These are phyloP conservation scores for Sphenodon punctatus DNA, from an alignment of 2,797 vertebrate species.

Conservation along the genomic window DNA sequence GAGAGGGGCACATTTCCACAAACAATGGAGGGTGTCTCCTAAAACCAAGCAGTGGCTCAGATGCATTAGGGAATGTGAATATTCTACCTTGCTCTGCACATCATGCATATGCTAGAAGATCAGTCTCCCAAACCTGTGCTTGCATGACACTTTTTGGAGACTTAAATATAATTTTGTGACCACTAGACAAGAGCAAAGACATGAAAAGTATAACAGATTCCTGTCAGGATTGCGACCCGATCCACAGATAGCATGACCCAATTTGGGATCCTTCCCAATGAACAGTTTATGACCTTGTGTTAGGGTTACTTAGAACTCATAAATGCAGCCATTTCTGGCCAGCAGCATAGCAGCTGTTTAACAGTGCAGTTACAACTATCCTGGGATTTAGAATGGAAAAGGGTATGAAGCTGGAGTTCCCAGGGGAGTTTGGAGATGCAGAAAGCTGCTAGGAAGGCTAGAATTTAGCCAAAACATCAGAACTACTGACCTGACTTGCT, in stretches of 20 bases:
- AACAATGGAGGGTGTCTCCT: not conserved
- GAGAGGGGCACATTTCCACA: not conserved
- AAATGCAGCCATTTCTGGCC: not conserved
- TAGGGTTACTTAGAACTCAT: fast-evolving
- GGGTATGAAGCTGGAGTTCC: not conserved
- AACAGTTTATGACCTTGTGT: too few relatives aligned
- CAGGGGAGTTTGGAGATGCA: not conserved
- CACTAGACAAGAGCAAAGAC: too few relatives aligned
- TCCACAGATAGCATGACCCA: too few relatives aligned
- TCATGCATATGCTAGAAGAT: too few relatives aligned
- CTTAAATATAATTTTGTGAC: too few relatives aligned
- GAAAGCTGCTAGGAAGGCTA: not conserved
- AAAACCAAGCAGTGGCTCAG: not conserved
- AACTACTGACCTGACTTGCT: not conserved
- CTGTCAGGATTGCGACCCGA: too few relatives aligned
- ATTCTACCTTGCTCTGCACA: too few relatives aligned
- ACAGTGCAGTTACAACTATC: not conserved
- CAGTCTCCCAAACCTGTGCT: too few relatives aligned
- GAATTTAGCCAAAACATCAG: not conserved
- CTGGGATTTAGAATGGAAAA: not conserved
- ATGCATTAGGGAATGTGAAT: too few relatives aligned
- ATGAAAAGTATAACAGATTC: too few relatives aligned
- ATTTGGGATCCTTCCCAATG: too few relatives aligned
- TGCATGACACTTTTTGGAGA: too few relatives aligned
- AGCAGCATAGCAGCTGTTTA: not conserved